These are phyloP conservation scores for Eupithecia vulgata DNA, from an alignment of 2,888 invertebrate species.

Conservation along the genomic window DNA sequence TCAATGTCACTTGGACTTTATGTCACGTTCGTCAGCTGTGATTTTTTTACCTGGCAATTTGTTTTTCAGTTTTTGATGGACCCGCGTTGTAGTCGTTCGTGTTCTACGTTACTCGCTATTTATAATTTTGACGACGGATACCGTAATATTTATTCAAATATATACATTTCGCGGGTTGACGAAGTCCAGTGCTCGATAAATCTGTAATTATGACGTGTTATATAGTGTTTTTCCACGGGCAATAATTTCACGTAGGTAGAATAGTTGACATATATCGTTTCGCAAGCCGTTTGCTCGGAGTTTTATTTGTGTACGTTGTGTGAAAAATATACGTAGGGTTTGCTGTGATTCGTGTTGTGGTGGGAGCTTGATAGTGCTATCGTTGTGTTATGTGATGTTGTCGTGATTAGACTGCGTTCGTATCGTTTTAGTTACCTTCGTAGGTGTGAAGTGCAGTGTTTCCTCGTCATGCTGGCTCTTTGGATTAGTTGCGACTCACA, in stretches of 20 bases:
- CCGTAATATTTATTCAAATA: slow-evolving; percentile 48
- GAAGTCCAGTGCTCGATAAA: slow-evolving; percentile 33
- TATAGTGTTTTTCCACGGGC: slow-evolving; percentile 39
- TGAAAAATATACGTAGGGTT: slow-evolving; percentile 63
- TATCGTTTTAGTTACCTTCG: slow-evolving; percentile 50
- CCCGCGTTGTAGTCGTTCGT: slow-evolving; percentile 54
- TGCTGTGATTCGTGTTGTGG: slow-evolving; percentile 51
- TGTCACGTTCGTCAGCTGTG: slow-evolving; percentile 38
- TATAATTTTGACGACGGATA: slow-evolving; percentile 48
- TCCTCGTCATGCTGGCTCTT: slow-evolving; percentile 62
- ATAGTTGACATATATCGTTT: slow-evolving; percentile 76
- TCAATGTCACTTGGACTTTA: slow-evolving; percentile 1
- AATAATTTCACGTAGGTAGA: slow-evolving; percentile 64
- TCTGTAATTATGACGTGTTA: slow-evolving; percentile 26
- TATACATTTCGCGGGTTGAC: slow-evolving; percentile 33
- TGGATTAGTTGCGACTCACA: slow-evolving; percentile 47
- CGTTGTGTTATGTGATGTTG: slow-evolving; percentile 53
- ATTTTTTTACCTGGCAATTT: slow-evolving; percentile 43
- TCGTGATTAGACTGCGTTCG: slow-evolving; percentile 38
- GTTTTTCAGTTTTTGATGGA: slow-evolving; percentile 64
- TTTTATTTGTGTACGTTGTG: slow-evolving; percentile 77
- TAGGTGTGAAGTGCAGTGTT: slow-evolving; percentile 55
- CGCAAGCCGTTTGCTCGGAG: slow-evolving; percentile 69
- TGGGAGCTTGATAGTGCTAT: slow-evolving; percentile 49
- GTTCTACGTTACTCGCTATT: slow-evolving; percentile 39